Conservation (phyloP, 2,888 invertebrate genomes). For the Andrena bicolor region DNA sequence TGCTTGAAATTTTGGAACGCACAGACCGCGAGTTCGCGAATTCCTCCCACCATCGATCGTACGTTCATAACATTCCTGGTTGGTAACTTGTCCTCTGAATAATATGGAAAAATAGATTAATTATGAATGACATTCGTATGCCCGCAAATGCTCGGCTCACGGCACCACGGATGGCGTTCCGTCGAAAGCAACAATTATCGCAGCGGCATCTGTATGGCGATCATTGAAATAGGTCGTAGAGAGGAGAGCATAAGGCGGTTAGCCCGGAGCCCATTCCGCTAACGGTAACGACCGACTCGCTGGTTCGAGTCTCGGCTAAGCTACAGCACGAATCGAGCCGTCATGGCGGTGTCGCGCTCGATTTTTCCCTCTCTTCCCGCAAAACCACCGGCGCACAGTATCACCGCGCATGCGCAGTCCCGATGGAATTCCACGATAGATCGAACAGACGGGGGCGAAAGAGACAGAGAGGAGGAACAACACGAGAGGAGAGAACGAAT, state of each 20-base stretch:
- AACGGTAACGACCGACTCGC: conserved; percentile 83
- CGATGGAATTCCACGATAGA: conserved; percentile 55
- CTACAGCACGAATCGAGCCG: conserved; percentile 76
- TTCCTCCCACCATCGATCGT: not conserved
- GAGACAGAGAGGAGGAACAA: conserved; percentile 23
- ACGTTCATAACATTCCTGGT: not conserved
- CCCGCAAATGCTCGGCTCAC: not conserved
- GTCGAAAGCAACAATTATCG: conserved; percentile 81
- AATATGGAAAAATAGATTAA: too few species aligned
- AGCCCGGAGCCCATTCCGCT: conserved; percentile 82
- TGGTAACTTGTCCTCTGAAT: not conserved
- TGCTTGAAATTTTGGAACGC: not conserved
- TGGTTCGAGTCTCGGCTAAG: conserved; percentile 84
- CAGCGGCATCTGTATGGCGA: conserved; percentile 85
- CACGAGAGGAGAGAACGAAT: conserved; percentile 49
- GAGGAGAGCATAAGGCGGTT: conserved; percentile 70
- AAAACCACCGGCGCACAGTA: not conserved
- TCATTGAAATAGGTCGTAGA: conserved; percentile 84
- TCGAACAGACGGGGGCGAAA: conserved; percentile 45
- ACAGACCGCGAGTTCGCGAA: not conserved
- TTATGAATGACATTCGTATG: not conserved
- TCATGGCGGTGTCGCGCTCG: conserved; percentile 72
- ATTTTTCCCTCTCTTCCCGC: conserved; percentile 52
- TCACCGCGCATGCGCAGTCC: conserved; percentile 71
- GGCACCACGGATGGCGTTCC: not conserved